Evolutionary conservation across 2,113 vertebrate genomes (phyloP).

Genomic region (Neolamprologus sp.): DNA sequence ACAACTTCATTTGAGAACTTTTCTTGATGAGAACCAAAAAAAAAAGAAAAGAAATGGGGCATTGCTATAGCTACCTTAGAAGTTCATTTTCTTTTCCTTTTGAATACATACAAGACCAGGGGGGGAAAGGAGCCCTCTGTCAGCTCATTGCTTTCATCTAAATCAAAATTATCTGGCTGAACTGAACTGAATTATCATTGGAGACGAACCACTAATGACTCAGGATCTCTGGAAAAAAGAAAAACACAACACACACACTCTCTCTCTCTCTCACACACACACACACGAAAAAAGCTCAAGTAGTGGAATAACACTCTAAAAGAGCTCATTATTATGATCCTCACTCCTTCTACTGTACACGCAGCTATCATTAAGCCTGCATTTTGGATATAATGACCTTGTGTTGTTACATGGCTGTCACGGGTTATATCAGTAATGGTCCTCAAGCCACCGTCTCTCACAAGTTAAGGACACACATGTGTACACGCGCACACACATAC

Average conservation of each 20-base stretch:
- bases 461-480: conserved; percentile 12
- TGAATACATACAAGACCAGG: not conserved
- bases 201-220: conserved; percentile 26
- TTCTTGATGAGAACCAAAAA: not conserved
- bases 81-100: not conserved
- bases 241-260: not conserved
- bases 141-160: conserved; percentile 23
- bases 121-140: not conserved
- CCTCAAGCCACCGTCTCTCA: conserved; percentile 59
- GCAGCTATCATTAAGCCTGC: conserved; percentile 46
- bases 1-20: not conserved
- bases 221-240: not conserved
- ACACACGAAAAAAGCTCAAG: not conserved
- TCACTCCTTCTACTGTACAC: conserved; percentile 21
- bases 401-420: conserved; percentile 63
- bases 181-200: conserved; percentile 21
- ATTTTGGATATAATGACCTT: conserved; percentile 64
- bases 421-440: conserved; percentile 68
- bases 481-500: not conserved
- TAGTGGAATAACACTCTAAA: conserved; percentile 29
- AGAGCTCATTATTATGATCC: conserved; percentile 38
- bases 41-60: not conserved
- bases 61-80: not conserved
- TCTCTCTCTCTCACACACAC: not conserved
- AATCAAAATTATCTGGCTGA: conserved; percentile 34